A percentile compares a stretch with the other conserved stretches of the same genome.
These are phyloP conservation scores for Chloroceryle inda DNA, from an alignment of 2,797 vertebrate species.

Conservation along the genomic window DNA sequence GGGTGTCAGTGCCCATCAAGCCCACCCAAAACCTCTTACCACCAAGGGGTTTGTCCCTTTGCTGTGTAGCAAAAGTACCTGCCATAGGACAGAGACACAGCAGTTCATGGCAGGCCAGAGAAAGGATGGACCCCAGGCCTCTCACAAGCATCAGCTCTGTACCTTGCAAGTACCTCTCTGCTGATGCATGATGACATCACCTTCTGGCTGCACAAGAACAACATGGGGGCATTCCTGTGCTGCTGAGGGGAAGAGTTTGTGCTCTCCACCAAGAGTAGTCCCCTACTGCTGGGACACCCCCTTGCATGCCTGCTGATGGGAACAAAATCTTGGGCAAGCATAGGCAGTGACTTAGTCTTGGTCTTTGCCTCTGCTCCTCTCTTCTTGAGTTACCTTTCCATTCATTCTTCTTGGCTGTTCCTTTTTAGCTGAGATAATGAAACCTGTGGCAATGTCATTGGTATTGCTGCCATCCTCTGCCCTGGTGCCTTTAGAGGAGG, in stretches of 20 bases:
- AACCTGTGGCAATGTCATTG: not conserved
- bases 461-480: not conserved
- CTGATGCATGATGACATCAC: not conserved
- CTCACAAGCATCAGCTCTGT: not conserved
- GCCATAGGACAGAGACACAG: fast-evolving
- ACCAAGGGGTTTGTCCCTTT: fast-evolving
- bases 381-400: not conserved
- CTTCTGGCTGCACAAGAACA: not conserved
- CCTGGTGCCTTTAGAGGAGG: not conserved
- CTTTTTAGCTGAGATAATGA: not conserved
- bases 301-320: not conserved
- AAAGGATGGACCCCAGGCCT: fast-evolving
- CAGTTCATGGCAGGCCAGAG: not conserved
- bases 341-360: not conserved
- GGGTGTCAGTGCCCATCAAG: not conserved
- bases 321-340: not conserved
- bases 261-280: not conserved
- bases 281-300: not conserved
- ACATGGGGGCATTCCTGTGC: fast-evolving
- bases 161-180: not conserved
- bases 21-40: not conserved
- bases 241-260: not conserved
- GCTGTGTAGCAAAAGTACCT: not conserved
- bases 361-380: not conserved
- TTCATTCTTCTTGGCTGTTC: not conserved